A percentile compares a stretch with the other conserved stretches of the same genome.
phyloP scores from a whole-genome alignment of 2,797 vertebrate genomes.

The Craterocephalus amniculus region DNA sequence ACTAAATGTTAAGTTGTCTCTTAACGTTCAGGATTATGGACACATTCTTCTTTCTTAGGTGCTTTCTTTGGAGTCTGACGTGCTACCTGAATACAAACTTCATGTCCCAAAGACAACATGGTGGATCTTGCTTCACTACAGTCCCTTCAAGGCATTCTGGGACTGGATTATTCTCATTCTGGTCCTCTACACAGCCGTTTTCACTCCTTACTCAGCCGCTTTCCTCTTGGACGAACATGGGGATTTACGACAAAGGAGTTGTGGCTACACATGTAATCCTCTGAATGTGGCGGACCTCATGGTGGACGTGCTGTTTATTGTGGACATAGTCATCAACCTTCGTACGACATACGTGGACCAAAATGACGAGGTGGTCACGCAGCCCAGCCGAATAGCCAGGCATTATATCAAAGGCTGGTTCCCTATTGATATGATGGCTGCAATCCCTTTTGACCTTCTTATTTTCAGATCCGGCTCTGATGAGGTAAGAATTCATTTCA shows the following conservation, averaged over 20 bases:
- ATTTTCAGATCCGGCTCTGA: constrained; percentile 94
- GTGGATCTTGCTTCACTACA: constrained; percentile 96
- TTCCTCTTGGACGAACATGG: constrained; percentile 93
- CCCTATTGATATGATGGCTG: constrained; percentile 95
- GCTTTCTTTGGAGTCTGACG: constrained; percentile 92
- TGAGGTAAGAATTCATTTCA: constrained; percentile 83
- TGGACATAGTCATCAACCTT: constrained; percentile 97
- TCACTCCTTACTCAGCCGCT: constrained; percentile 94
- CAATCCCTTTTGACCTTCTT: constrained; percentile 95
- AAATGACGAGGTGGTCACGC: constrained; percentile 94
- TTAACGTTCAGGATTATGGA: not conserved
- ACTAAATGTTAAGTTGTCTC: not conserved
- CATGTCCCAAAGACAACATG: constrained; percentile 90
- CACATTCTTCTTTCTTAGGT: constrained; percentile 80
- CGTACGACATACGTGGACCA: constrained; percentile 94
- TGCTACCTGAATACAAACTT: constrained; percentile 93
- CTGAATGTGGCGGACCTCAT: constrained; percentile 92
- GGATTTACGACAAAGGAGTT: constrained; percentile 82
- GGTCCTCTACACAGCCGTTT: constrained; percentile 96
- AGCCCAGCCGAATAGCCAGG: constrained; percentile 89
- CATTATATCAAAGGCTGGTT: constrained; percentile 99
- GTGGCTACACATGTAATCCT: constrained; percentile 91
- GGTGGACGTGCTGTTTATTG: constrained; percentile 95
- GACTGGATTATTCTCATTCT: constrained; percentile 98
- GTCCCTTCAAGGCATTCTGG: constrained; percentile 97